These are phyloP conservation scores for Actenoides hombroni DNA, from an alignment of 2,113 vertebrate species.

Conservation along the genomic window DNA sequence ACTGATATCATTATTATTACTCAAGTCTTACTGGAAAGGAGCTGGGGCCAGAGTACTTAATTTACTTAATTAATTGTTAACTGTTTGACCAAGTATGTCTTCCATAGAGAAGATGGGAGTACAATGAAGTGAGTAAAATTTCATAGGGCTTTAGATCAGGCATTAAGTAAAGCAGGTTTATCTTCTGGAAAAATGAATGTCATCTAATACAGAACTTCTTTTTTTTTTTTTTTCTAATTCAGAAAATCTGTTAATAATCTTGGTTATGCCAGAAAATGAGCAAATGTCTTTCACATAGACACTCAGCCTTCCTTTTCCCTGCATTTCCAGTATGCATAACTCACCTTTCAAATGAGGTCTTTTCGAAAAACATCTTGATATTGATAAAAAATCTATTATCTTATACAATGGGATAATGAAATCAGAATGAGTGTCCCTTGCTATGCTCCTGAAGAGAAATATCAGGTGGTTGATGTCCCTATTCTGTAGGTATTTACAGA, in stretches of 20 bases:
- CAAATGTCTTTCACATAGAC: neutral
- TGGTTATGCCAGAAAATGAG: neutral
- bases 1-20: constrained; percentile 34
- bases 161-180: constrained; percentile 4
- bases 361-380: neutral
- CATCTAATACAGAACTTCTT: neutral
- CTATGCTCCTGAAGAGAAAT: neutral
- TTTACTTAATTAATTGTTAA: constrained; percentile 49
- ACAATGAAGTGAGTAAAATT: constrained; percentile 55
- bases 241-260: neutral
- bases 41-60: constrained; percentile 32
- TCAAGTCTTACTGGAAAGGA: constrained; percentile 46
- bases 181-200: neutral
- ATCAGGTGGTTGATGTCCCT: neutral
- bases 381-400: neutral
- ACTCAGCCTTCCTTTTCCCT: neutral
- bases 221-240: neutral
- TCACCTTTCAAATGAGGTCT: neutral
- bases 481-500: neutral
- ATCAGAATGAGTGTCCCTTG: neutral
- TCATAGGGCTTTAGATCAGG: constrained; percentile 28
- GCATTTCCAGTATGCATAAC: neutral
- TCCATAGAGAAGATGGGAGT: constrained; percentile 21
- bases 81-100: constrained; percentile 38
- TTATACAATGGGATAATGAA: neutral